Base-by-base conservation (phyloP, 2,888 invertebrate genomes). In the Himalopsyche kuldschensis region DNA sequence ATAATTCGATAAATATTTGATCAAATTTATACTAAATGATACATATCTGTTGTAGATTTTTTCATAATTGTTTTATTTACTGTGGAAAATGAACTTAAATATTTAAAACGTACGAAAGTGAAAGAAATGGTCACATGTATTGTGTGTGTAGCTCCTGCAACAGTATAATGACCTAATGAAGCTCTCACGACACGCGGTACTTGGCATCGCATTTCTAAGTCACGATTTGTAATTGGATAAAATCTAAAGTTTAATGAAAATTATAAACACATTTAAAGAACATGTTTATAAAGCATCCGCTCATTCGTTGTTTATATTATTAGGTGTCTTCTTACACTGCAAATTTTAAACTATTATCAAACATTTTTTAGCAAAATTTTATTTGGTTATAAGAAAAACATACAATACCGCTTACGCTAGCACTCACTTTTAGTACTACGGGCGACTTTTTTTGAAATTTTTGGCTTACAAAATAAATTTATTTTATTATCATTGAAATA, bases 201-300 rank as follows among this genome's bases (percentile, higher is more conserved):
- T 35, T 69, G 76, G 76, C 75, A 83, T 80, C 77, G 83, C 80
- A 83, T 80, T 83, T 80, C 77, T 76, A 41, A 80, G 83, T 83
- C 83, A 83, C 83, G 83, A 83, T 80, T 77, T 83, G 80, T 83
- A 80, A 83, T 83, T 80, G 83, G 83, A 83, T 83, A 83, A 79
- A 80, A 83, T 83, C 83, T 83, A 75, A 80, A 48, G 35, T 83
- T 83, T 83, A 79, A 83, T 83, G 79, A 80, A 83, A 83, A 83
- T 78, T 81, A 81, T 81, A 69, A 69, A 27, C 24, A 69, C 69
- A 69, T 69, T 69, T 30, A 69, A 24, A 27, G 69, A 69, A 30
- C 69, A 20, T 27, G 69, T 69, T 30, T 69, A 24, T 27, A 69
- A 69, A 15, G 30, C 27, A 69, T 69, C 24, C 6, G 24, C 4